Percentiles rank a stretch among this genome's conserved stretches.
Evolutionary conservation across 1,140 invertebrate genomes (phyloP).

Genomic region (Drosophila simulans): DNA sequence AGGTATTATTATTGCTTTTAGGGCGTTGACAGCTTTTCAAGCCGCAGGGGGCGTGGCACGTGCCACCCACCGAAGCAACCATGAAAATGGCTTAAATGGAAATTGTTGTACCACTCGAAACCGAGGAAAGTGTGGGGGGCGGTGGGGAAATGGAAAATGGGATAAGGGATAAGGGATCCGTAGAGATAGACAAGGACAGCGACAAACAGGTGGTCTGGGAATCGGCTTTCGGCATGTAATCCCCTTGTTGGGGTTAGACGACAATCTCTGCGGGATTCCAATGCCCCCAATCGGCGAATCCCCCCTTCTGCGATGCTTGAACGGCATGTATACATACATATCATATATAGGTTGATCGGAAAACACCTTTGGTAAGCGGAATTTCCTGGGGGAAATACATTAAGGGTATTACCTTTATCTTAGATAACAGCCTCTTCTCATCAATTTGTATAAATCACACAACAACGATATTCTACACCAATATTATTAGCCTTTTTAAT

Average conservation of each 20-base stretch:
- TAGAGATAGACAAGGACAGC: neutral
- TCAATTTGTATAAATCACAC: too few relatives aligned
- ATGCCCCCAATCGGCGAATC: neutral
- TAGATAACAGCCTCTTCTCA: too few relatives aligned
- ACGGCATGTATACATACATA: conserved; percentile 7
- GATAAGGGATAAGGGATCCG: too few relatives aligned
- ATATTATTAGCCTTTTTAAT: too few relatives aligned
- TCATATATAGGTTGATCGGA: conserved; percentile 14
- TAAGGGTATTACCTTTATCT: neutral
- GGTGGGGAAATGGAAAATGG: neutral
- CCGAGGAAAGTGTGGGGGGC: neutral
- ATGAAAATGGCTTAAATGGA: conserved; percentile 44
- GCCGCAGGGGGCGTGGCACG: conserved; percentile 22
- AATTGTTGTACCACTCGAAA: conserved; percentile 32
- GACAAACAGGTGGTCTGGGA: conserved; percentile 23
- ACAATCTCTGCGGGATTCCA: conserved; percentile 35
- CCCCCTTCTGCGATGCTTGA: neutral
- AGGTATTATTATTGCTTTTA: conserved; percentile 35
- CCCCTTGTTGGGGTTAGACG: conserved; percentile 37
- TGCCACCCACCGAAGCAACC: conserved; percentile 22
- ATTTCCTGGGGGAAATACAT: neutral
- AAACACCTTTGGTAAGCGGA: conserved; percentile 9
- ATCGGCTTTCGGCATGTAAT: conserved; percentile 36
- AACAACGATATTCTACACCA: too few relatives aligned
- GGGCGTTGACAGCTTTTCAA: conserved; percentile 34